Evolutionary conservation across 1,140 invertebrate genomes (phyloP).

Genomic region (Diuraphis noxia): DNA sequence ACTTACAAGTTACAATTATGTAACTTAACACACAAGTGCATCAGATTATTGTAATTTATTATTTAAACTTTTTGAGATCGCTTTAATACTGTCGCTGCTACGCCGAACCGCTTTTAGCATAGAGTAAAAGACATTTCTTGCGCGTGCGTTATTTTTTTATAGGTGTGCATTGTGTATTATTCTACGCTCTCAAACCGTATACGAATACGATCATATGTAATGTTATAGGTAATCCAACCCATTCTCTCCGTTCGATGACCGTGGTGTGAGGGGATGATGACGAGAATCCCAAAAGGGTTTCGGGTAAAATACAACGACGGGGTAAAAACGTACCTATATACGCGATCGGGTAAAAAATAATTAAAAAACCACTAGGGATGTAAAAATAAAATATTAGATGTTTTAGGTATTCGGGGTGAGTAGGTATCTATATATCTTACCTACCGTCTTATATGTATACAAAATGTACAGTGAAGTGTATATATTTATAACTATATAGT

Average conservation of each 20-base stretch:
- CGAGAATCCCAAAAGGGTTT: not conserved
- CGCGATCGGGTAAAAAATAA: not conserved
- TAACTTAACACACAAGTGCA: not conserved
- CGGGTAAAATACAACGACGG: not conserved
- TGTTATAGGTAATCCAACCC: not conserved
- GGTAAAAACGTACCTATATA: not conserved
- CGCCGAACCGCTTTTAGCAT: not conserved
- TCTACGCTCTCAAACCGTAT: not conserved
- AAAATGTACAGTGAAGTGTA: not conserved
- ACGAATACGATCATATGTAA: too few relatives aligned
- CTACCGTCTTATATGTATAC: not conserved
- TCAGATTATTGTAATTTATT: not conserved
- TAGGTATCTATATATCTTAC: not conserved
- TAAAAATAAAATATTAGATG: not conserved
- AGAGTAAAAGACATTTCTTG: constrained; percentile 13
- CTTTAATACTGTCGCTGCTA: not conserved
- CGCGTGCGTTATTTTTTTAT: not conserved
- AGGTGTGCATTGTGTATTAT: not conserved
- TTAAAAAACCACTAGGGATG: not conserved
- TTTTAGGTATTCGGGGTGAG: not conserved
- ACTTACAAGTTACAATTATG: not conserved
- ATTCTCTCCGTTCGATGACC: not conserved
- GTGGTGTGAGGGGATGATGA: not conserved
- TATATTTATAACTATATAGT: not conserved
- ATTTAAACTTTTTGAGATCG: not conserved